These are phyloP conservation scores for Nothoprocta pentlandii DNA, from an alignment of 2,113 vertebrate species.

Conservation along the genomic window DNA sequence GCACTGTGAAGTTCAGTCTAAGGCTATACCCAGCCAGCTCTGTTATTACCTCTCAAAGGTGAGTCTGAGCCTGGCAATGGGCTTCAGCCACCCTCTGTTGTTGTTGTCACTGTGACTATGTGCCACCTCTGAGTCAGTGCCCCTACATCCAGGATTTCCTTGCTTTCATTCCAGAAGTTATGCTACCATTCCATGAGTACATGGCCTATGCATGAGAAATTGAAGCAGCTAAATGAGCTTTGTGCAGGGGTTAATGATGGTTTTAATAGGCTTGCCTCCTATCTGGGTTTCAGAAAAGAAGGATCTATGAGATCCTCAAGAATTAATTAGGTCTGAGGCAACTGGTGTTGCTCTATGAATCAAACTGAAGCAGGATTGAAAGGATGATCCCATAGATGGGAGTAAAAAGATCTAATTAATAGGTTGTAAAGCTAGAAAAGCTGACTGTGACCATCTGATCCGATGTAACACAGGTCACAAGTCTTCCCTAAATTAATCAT, in stretches of 20 bases:
- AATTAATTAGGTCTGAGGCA: not conserved
- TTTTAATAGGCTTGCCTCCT: constrained; percentile 48
- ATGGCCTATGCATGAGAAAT: not conserved
- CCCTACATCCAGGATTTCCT: not conserved
- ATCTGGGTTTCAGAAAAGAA: not conserved
- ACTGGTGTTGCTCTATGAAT: not conserved
- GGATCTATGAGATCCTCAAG: constrained; percentile 15
- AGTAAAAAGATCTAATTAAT: constrained; percentile 61
- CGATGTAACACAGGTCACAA: constrained; percentile 2
- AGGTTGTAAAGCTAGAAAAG: constrained; percentile 37
- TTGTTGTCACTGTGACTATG: not conserved
- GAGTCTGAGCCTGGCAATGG: not conserved
- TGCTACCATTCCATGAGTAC: not conserved
- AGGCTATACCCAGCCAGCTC: no score
- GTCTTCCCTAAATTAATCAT: constrained; percentile 31
- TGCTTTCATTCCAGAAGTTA: not conserved
- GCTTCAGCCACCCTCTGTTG: not conserved
- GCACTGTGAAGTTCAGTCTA: not conserved
- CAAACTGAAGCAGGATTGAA: not conserved
- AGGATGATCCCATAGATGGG: not conserved
- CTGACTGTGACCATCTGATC: constrained; percentile 3
- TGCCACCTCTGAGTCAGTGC: not conserved
- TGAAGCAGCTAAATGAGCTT: constrained; percentile 15
- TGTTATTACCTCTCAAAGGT: not conserved
- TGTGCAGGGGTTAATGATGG: constrained; percentile 2